Evolutionary conservation across 2,113 vertebrate species (phyloP), one percentile per base, ranked within the genome.

Genomic region (Apeltes quadracus): DNA sequence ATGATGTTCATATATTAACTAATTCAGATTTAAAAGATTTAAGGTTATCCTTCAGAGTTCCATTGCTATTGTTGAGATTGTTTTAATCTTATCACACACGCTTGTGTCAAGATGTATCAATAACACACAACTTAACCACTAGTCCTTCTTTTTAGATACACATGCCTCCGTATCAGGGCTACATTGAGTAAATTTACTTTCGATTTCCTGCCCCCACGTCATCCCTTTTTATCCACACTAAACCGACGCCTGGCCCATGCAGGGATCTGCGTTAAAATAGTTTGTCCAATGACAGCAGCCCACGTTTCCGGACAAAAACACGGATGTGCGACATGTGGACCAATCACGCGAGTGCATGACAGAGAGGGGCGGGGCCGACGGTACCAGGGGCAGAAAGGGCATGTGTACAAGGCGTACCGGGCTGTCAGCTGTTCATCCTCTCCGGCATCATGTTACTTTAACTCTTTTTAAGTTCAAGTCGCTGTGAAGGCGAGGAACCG

Each of bases 251-350:
- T 23, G 64, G 27, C 48, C 59, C 72, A 29, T 62, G 64, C 50
- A 67, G 43, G 71, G 34, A 5, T 20, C 61, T 1, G 38, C 14
- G 48, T 82, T 88, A 89, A 89, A 90, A 88, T 76, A 81, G 66
- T 69, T 58, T 20, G 11, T 71, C 92, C 93, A 94, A 93, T 93
- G 29, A 83, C 77, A 88, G 66, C 63, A 6, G 64, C 77, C 87
- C 91, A 94, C 93, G 93, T 93, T 82, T 62, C 54, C 6, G 25
- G 82, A 61, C 69, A 61, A 87, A 89, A 87, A 89, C 88, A 2
- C 87, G 88, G 91, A 92, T 73, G 75, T 76, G 69, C 23, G 15
- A 18, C 7, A 13, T 8, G 64, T 29, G 55, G 83, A 79, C 89
- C 87, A 90, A 87, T 61, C 81, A 71, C 14, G 12, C 65, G 16